Percentiles rank a stretch among this genome's conserved stretches.
Evolutionary conservation across 2,113 vertebrate genomes (phyloP).

Genomic region (Castor canadensis): DNA sequence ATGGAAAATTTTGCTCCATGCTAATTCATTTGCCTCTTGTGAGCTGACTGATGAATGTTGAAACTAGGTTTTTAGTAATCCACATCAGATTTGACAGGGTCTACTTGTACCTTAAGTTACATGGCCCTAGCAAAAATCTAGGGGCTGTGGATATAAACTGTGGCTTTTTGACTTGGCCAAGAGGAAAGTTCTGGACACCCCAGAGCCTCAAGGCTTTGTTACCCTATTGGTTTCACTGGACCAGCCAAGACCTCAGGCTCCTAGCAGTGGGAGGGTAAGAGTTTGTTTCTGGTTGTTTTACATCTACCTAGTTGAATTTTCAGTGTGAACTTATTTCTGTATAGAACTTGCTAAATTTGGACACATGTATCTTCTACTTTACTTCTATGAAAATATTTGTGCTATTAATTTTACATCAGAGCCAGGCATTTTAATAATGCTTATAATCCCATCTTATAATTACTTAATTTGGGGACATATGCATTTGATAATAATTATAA

Average conservation of each 20-base stretch:
- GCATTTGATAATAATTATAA: constrained; percentile 34
- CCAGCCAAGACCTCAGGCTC: neutral
- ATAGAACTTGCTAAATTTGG: neutral
- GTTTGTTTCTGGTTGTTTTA: neutral
- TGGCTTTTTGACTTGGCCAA: constrained; percentile 33
- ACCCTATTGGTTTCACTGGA: neutral
- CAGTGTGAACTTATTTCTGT: neutral
- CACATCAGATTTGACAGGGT: neutral
- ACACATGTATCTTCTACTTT: neutral
- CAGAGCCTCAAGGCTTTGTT: neutral
- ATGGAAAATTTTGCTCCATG: neutral
- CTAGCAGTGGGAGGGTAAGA: neutral
- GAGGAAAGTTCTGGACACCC: neutral
- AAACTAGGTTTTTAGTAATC: constrained; percentile 18
- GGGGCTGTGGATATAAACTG: neutral
- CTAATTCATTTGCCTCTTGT: neutral
- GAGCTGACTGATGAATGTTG: neutral
- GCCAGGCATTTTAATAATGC: neutral
- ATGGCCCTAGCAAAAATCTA: neutral
- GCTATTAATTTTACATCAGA: neutral
- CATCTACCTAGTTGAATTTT: neutral
- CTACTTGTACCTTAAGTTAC: constrained; percentile 1
- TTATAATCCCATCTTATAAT: neutral
- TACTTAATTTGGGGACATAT: constrained; percentile 9
- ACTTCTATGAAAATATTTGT: constrained; percentile 5